These are phyloP conservation scores for Loriculus beryllinus DNA, from an alignment of 2,797 vertebrate species.

Conservation along the genomic window DNA sequence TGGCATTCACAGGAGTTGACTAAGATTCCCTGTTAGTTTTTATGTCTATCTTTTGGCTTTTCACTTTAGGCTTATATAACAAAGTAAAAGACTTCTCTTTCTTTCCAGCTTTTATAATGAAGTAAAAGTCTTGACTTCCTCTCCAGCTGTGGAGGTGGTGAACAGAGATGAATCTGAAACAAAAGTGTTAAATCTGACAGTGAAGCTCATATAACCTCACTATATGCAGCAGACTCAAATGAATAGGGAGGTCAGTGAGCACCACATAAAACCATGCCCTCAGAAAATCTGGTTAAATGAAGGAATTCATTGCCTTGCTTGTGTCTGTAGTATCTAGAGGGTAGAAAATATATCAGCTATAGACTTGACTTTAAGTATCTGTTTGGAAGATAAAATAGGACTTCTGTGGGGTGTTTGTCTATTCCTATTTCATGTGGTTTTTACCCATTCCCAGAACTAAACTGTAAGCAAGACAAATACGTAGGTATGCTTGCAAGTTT, in stretches of 20 bases:
- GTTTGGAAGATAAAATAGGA: background rate
- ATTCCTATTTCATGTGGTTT: background rate
- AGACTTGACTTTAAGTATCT: background rate
- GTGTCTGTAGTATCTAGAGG: background rate
- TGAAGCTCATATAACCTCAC: background rate
- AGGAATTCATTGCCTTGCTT: background rate
- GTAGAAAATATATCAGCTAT: background rate
- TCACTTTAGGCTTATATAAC: background rate
- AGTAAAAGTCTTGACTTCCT: background rate
- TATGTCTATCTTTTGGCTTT: background rate
- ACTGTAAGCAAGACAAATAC: background rate
- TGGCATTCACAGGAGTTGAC: constrained; percentile 23
- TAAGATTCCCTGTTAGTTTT: constrained; percentile 22
- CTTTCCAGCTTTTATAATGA: background rate
- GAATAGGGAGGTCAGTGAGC: background rate
- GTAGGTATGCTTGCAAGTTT: background rate
- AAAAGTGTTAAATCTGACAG: background rate
- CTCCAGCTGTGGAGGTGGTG: background rate
- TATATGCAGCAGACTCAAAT: background rate
- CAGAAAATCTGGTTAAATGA: background rate
- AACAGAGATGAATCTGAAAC: background rate
- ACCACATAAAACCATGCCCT: background rate
- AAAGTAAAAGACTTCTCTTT: background rate
- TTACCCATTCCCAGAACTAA: background rate
- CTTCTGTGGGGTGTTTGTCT: background rate